A percentile compares a stretch with the other conserved stretches of the same genome.
Evolutionary conservation across 2,888 invertebrate genomes (phyloP).

Genomic region (Embidobia sp.): DNA sequence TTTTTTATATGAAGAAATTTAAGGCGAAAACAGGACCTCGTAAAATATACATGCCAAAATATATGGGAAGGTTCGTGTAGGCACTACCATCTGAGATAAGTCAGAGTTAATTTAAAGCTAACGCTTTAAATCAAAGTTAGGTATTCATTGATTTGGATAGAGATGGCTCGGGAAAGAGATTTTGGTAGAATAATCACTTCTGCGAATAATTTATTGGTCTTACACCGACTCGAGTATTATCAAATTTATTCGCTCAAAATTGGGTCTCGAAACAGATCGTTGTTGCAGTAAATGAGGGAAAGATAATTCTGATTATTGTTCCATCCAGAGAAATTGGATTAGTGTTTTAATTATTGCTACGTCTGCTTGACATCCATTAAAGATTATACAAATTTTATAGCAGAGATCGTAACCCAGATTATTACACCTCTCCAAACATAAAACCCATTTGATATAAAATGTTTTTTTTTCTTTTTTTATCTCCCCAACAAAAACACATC

Average conservation of each 20-base stretch:
- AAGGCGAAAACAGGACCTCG: slow-evolving; percentile 5
- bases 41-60: slow-evolving; percentile 11
- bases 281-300: too few relatives aligned
- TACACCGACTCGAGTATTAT: too few relatives aligned
- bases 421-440: background rate
- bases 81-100: slow-evolving; percentile 14
- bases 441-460: background rate
- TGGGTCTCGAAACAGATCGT: too few relatives aligned
- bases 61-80: slow-evolving; percentile 5
- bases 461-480: slow-evolving; percentile 19
- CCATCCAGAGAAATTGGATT: background rate
- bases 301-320: too few relatives aligned
- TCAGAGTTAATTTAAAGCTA: slow-evolving; percentile 33
- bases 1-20: slow-evolving; percentile 3
- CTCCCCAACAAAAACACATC: slow-evolving; percentile 7
- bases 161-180: slow-evolving; percentile 17
- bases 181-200: slow-evolving; percentile 11
- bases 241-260: too few relatives aligned
- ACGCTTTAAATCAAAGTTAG: slow-evolving; percentile 43
- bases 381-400: slow-evolving; percentile 5
- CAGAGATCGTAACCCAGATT: slow-evolving; percentile 11
- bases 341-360: slow-evolving; percentile 6
- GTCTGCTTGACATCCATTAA: slow-evolving; percentile 13
- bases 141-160: slow-evolving; percentile 30
- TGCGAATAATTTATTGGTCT: slow-evolving; percentile 3